Conservation (phyloP, 2,113 vertebrate species). For the Bombycilla garrulus region DNA sequence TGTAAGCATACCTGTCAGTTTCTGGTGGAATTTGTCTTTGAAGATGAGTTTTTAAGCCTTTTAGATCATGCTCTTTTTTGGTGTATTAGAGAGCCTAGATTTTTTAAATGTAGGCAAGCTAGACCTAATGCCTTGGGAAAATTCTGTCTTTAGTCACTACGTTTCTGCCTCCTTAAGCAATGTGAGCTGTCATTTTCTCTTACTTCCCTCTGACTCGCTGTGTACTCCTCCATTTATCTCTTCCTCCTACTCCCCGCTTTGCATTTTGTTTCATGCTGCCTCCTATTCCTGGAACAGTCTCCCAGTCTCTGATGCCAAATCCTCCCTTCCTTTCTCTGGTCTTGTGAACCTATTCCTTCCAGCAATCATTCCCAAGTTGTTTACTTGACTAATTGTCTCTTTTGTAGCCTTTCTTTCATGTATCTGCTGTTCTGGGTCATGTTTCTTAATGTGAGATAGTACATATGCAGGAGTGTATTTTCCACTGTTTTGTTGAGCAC, state of each 20-base stretch:
- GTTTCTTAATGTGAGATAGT: neutral
- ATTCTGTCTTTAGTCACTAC: neutral
- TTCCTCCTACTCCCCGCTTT: constrained; percentile 25
- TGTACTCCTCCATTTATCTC: constrained; percentile 29
- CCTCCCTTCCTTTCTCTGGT: neutral
- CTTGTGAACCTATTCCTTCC: neutral
- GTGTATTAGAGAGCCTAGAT: neutral
- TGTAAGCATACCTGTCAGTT: neutral
- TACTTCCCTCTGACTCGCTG: neutral
- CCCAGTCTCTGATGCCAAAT: constrained; percentile 25
- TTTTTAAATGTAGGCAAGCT: neutral
- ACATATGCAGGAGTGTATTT: neutral
- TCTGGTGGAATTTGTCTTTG: neutral
- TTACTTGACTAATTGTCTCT: neutral
- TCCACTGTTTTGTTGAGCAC: neutral
- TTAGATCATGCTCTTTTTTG: neutral
- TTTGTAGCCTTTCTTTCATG: neutral
- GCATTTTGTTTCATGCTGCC: constrained; percentile 17
- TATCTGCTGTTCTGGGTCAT: neutral
- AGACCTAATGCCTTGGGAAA: neutral
- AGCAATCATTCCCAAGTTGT: neutral
- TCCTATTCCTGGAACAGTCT: constrained; percentile 48
- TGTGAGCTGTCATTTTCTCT: constrained; percentile 32
- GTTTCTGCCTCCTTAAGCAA: constrained; percentile 2
- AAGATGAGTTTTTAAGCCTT: neutral